phyloP scores from a whole-genome alignment of 2,888 invertebrate species.

The Cheilosia scutellata region DNA sequence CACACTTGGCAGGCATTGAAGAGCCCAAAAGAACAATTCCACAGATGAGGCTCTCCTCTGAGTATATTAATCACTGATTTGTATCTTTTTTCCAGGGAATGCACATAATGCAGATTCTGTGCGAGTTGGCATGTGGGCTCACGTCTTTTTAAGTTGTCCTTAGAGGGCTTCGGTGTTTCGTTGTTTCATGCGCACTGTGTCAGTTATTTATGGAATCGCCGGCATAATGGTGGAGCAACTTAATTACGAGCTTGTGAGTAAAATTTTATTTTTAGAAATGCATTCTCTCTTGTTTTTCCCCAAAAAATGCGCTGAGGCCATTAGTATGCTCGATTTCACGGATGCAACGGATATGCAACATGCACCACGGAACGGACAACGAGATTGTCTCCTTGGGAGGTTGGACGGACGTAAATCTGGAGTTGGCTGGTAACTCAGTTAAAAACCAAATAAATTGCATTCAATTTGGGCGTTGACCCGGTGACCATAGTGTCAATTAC shows the following conservation, averaged over 20 bases:
- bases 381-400: neutral
- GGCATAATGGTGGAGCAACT: slow-evolving; percentile 24
- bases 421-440: neutral
- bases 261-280: slow-evolving; percentile 47
- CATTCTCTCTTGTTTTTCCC: neutral
- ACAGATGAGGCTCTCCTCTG: slow-evolving; percentile 14
- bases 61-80: slow-evolving; percentile 69
- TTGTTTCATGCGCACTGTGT: slow-evolving; percentile 22
- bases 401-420: neutral
- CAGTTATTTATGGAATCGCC: slow-evolving; percentile 57
- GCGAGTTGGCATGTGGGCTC: slow-evolving; percentile 54
- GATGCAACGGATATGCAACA: neutral
- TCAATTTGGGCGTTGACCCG: slow-evolving; percentile 15
- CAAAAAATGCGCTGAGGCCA: neutral
- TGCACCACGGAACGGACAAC: neutral
- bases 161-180: slow-evolving; percentile 20
- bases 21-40: slow-evolving; percentile 38
- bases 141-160: slow-evolving; percentile 33
- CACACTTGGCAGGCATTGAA: slow-evolving; percentile 39
- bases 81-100: slow-evolving; percentile 64
- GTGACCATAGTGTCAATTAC: slow-evolving; percentile 34
- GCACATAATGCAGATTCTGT: slow-evolving; percentile 46
- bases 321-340: slow-evolving; percentile 2
- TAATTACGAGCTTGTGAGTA: slow-evolving; percentile 39
- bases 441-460: slow-evolving; percentile 17